These are phyloP conservation scores for Lycocerus yunnanus DNA, from an alignment of 2,888 invertebrate species.

Conservation along the genomic window DNA sequence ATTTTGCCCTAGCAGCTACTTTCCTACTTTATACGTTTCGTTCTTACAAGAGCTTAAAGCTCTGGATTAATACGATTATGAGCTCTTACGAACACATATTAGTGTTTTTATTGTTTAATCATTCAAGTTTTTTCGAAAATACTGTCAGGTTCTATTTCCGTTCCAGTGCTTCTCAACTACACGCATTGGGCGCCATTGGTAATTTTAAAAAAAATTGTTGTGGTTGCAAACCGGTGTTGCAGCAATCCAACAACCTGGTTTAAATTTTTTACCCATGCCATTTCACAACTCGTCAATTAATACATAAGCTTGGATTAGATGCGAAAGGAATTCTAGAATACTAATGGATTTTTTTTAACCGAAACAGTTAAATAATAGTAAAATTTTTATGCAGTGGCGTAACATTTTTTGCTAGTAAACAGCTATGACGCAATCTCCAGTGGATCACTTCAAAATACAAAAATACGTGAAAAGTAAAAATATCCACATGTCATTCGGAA, in stretches of 20 bases:
- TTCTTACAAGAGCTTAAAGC: background rate
- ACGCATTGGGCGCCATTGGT: background rate
- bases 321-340: background rate
- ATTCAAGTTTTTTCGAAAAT: background rate
- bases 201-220: background rate
- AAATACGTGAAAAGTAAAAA: too few species aligned
- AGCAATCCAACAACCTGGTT: background rate
- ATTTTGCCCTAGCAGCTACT: background rate
- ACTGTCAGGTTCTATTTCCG: background rate
- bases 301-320: background rate
- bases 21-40: background rate
- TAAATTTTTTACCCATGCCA: background rate
- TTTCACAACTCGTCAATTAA: background rate
- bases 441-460: too few species aligned
- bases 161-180: background rate
- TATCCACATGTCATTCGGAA: too few species aligned
- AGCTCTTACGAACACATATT: background rate
- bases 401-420: too few species aligned
- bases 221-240: background rate
- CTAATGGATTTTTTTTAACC: background rate
- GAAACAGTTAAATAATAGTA: background rate
- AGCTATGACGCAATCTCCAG: too few species aligned
- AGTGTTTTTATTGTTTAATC: background rate
- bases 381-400: background rate
- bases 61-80: slow-evolving; percentile 1